Evolutionary conservation across 2,113 vertebrate species (phyloP).

Genomic region (Cinclus mexicanus): DNA sequence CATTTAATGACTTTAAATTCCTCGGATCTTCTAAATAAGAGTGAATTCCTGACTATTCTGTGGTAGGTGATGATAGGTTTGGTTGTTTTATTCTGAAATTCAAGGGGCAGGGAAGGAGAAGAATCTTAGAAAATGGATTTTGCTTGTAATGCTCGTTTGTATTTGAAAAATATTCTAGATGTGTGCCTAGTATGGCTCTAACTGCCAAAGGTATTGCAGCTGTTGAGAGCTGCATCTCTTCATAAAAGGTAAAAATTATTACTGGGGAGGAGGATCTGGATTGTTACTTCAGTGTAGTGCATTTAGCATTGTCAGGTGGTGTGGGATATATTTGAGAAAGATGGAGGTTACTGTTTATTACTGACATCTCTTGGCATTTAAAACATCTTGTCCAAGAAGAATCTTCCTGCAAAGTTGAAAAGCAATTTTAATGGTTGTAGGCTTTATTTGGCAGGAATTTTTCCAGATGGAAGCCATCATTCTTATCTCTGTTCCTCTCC

Average conservation of each 20-base stretch:
- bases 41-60: neutral
- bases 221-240: neutral
- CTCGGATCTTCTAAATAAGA: neutral
- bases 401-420: neutral
- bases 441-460: neutral
- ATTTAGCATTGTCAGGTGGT: neutral
- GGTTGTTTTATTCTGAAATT: neutral
- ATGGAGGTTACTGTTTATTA: neutral
- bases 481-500: neutral
- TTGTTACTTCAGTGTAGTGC: neutral
- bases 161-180: neutral
- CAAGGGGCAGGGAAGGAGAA: rapidly evolving
- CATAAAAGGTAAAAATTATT: neutral
- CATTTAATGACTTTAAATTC: neutral
- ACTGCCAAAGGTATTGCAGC: neutral
- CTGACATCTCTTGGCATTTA: neutral
- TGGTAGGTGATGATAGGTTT: neutral
- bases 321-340: neutral
- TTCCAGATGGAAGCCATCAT: neutral
- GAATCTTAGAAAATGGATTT: neutral
- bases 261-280: neutral
- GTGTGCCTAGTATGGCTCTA: neutral
- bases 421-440: neutral
- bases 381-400: neutral
- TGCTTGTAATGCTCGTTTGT: neutral